Evolutionary conservation across 2,113 vertebrate species (phyloP).

Genomic region (Puma concolor): DNA sequence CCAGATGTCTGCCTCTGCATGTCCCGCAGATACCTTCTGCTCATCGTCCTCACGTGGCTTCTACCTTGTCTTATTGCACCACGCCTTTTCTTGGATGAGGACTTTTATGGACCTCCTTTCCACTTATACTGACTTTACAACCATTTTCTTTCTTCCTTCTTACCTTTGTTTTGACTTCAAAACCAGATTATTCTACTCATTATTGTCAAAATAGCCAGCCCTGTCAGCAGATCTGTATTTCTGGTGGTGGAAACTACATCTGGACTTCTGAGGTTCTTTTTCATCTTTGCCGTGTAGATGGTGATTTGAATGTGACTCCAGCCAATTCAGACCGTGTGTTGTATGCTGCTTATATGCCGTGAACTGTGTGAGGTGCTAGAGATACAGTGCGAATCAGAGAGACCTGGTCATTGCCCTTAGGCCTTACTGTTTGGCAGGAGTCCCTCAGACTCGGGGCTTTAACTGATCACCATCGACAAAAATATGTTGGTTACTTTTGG

Average conservation of each 20-base stretch:
- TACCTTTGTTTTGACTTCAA: constrained; percentile 60
- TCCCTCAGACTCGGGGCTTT: not conserved
- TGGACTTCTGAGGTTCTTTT: not conserved
- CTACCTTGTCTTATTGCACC: not conserved
- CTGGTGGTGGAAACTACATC: not conserved
- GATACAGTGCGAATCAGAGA: not conserved
- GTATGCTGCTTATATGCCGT: not conserved
- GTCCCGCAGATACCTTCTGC: not conserved
- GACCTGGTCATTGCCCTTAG: not conserved
- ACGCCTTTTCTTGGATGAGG: not conserved
- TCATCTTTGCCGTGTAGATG: not conserved
- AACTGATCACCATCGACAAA: not conserved
- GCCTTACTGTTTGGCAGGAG: not conserved
- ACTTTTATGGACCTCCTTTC: constrained; percentile 50
- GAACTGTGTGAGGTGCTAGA: not conserved
- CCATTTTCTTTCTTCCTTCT: constrained; percentile 30
- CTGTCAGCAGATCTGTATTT: not conserved
- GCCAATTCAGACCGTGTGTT: not conserved
- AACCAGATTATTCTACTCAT: constrained; percentile 58
- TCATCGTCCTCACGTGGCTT: not conserved
- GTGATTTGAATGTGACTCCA: constrained; percentile 2
- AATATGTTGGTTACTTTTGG: not conserved
- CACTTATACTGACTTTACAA: constrained; percentile 18
- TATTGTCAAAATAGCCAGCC: constrained; percentile 63
- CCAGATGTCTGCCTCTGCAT: not conserved